phyloP scores from a whole-genome alignment of 2,888 invertebrate genomes.

The Subacronicta megacephala region DNA sequence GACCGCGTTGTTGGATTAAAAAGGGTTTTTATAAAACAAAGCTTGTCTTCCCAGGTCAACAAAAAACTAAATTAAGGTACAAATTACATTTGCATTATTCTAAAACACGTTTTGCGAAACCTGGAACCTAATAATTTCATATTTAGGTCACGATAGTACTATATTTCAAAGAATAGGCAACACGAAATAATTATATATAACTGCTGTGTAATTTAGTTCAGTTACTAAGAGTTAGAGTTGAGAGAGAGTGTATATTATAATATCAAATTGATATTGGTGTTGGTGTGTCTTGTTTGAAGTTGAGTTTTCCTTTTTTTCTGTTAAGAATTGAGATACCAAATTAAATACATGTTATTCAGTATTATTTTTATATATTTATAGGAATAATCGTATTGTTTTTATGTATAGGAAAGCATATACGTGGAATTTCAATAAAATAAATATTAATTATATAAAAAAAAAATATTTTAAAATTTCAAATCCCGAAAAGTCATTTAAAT shows the following conservation, averaged over 20 bases:
- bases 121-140: constrained; percentile 30
- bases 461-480: not conserved
- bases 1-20: constrained; percentile 15
- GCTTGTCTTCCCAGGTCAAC: constrained; percentile 13
- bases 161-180: constrained; percentile 28
- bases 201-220: constrained; percentile 15
- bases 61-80: constrained; percentile 45
- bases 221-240: constrained; percentile 3
- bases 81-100: constrained; percentile 51
- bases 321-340: too few species aligned
- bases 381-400: too few species aligned
- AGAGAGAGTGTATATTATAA: constrained; percentile 21
- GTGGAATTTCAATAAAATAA: not conserved
- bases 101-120: constrained; percentile 40
- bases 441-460: not conserved
- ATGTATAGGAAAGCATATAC: too few species aligned
- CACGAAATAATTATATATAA: constrained; percentile 25
- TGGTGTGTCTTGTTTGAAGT: too few species aligned
- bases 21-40: constrained; percentile 19
- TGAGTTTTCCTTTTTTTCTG: too few species aligned
- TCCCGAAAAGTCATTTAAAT: constrained; percentile 1
- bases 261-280: constrained; percentile 9
- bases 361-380: too few species aligned
- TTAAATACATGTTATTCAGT: too few species aligned
- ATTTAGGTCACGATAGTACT: constrained; percentile 23